Evolutionary conservation across 2,888 invertebrate species (phyloP).

Genomic region (Lasioglossum villosulum): DNA sequence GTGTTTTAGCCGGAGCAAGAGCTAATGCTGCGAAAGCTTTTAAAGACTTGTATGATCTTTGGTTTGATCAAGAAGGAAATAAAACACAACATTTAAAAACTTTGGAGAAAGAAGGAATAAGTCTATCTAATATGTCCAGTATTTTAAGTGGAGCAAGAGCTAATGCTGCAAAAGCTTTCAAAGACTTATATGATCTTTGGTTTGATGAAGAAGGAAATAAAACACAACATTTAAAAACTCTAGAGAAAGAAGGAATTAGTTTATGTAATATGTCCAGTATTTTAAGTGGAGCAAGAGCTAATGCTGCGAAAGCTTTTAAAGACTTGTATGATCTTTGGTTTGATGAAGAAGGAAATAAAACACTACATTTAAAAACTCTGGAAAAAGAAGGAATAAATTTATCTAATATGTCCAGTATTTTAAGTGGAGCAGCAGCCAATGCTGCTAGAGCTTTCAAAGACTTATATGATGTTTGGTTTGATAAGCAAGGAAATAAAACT

Average conservation of each 20-base stretch:
- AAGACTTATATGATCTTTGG: conserved; percentile 65
- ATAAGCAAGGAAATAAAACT: no score
- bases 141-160: conserved; percentile 38
- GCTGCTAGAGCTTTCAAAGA: conserved; percentile 59
- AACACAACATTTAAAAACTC: no score
- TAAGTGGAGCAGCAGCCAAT: conserved; percentile 57
- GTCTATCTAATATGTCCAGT: conserved; percentile 67
- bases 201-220: no score
- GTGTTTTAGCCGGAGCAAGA: conserved; percentile 62
- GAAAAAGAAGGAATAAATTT: conserved; percentile 39
- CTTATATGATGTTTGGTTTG: conserved; percentile 17
- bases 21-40: background rate
- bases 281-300: conserved; percentile 58
- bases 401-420: conserved; percentile 52
- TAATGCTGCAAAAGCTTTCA: conserved; percentile 62
- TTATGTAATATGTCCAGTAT: conserved; percentile 51
- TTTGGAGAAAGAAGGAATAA: background rate
- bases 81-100: no score
- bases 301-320: no score
- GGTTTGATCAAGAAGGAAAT: no score
- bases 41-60: no score
- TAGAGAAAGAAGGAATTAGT: no score
- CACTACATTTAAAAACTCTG: background rate
- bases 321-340: no score
- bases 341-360: no score